phyloP scores from a whole-genome alignment of 2,113 vertebrate genomes.

The Gasterosteus nipponicus region DNA sequence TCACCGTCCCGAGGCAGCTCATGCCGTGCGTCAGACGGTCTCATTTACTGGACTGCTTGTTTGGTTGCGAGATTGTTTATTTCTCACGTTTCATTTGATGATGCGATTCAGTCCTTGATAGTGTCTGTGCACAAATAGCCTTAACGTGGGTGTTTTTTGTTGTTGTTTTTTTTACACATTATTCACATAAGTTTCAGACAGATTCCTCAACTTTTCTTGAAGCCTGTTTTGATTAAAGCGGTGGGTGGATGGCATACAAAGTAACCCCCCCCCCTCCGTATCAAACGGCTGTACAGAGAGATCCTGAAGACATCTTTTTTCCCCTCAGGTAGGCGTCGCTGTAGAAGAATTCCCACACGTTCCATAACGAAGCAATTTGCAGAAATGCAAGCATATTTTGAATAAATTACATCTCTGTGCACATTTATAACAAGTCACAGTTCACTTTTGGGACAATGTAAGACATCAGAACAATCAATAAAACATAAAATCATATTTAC shows the following conservation, averaged over 20 bases:
- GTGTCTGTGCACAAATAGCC: conserved; percentile 25
- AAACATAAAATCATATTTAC: not conserved
- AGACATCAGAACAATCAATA: not conserved
- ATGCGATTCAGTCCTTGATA: conserved; percentile 46
- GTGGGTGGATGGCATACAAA: conserved; percentile 6
- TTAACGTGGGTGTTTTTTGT: conserved; percentile 5
- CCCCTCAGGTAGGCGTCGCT: not conserved
- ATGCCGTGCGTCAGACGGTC: conserved; percentile 57
- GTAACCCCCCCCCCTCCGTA: not conserved
- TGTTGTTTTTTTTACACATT: conserved; percentile 2
- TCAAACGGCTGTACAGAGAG: not conserved
- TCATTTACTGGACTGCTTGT: conserved; percentile 68
- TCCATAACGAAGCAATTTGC: not conserved
- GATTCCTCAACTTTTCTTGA: conserved; percentile 8
- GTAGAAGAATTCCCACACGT: not conserved
- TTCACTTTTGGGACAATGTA: not conserved
- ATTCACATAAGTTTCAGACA: not conserved
- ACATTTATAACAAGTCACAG: conserved; percentile 6
- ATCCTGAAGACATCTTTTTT: conserved; percentile 15
- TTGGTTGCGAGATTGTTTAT: conserved; percentile 48
- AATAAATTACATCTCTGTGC: not conserved
- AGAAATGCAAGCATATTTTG: conserved; percentile 3
- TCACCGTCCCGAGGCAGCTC: conserved; percentile 64
- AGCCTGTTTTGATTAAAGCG: conserved; percentile 18
- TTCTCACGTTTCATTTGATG: conserved; percentile 52